Conservation (phyloP, 2,797 vertebrate genomes). For the Hoplostethus mediterraneus region DNA sequence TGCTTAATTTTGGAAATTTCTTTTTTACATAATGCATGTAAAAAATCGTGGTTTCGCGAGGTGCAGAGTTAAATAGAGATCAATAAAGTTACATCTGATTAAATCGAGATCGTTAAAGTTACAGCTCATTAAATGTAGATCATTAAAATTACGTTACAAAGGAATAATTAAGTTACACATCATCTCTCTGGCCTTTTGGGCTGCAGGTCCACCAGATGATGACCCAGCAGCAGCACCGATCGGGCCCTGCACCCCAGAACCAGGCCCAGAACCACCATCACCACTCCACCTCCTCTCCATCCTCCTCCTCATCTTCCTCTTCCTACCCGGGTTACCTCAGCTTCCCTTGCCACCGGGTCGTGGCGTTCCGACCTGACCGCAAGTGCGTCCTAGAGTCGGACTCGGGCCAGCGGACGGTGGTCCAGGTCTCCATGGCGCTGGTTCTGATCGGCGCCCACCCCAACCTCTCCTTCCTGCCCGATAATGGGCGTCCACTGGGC, state of each 20-base stretch:
- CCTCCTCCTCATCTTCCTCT: constrained; percentile 28
- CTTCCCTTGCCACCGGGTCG: constrained; percentile 80
- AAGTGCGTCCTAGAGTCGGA: constrained; percentile 84
- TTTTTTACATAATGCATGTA: too few relatives aligned
- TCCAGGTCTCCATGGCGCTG: constrained; percentile 84
- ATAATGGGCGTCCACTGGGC: constrained; percentile 71
- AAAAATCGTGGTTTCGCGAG: too few relatives aligned
- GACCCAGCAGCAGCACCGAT: constrained; percentile 82
- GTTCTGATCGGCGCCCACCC: constrained; percentile 87
- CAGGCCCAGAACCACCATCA: constrained; percentile 13
- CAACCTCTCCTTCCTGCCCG: constrained; percentile 81
- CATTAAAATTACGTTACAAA: too few relatives aligned
- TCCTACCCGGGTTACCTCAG: constrained; percentile 86
- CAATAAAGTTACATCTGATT: too few relatives aligned
- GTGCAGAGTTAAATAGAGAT: too few relatives aligned
- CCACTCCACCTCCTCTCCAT: not conserved
- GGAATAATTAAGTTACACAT: too few relatives aligned
- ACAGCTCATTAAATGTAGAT: too few relatives aligned
- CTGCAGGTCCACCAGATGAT: constrained; percentile 87
- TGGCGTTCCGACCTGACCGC: constrained; percentile 75
- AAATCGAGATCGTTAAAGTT: too few relatives aligned
- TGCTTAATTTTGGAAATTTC: too few relatives aligned
- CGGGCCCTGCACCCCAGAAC: not conserved
- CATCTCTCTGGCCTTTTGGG: not conserved
- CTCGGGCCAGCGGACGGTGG: constrained; percentile 65